Base-by-base conservation (phyloP, 2,113 vertebrate species). In the Capreolus pygargus region DNA sequence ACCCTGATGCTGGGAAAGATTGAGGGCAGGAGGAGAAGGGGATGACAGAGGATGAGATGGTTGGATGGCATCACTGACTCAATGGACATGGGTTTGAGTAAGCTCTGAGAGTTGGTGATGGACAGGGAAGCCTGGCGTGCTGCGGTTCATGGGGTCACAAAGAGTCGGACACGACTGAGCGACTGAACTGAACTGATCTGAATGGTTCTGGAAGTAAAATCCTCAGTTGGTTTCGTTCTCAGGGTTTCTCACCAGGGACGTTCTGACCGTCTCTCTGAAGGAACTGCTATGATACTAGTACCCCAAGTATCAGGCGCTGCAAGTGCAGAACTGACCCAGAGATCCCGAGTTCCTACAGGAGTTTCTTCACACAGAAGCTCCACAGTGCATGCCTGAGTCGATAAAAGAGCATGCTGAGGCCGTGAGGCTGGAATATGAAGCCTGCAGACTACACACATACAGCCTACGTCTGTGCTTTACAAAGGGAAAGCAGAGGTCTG, bases 301-400 rank as follows among this genome's bases (percentile, higher is more conserved):
- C 36, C 45, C 39, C 0, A 33, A 64, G 30, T 0, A 3, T 21
- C 6, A 17, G 91, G 27, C 10, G 5, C n/a, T 25, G 0, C 7
- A 19, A 16, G 4, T 0, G 30, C 21, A 0, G 1, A 16, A 9
- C n/a, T 21, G 39, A 76, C 1, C 2, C 43, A 10, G 19, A 0
- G 30, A 60, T 1, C 33, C 5, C 30, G n/a, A 10, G 45, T 28
- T 19, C 57, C 23, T 58, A 14, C 13, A 19, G n/a, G 17, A 25
- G 28, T 2, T 57, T 86, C 84, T 28, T 78, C 81, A 33, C 8
- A 7, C 1, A 27, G 27, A 7, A 54, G 58, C 30, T 11, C 78
- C 27, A 43, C 58, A 14, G 9, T 8, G 17, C 47, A 27, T 23
- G 8, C 1, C 33, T 5, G 57, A 27, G 11, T 86, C 50, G 1